Evolutionary conservation across 2,888 invertebrate species (phyloP), one percentile per base, ranked within the genome.

Genomic region (Dasysyrphus albostriatus): DNA sequence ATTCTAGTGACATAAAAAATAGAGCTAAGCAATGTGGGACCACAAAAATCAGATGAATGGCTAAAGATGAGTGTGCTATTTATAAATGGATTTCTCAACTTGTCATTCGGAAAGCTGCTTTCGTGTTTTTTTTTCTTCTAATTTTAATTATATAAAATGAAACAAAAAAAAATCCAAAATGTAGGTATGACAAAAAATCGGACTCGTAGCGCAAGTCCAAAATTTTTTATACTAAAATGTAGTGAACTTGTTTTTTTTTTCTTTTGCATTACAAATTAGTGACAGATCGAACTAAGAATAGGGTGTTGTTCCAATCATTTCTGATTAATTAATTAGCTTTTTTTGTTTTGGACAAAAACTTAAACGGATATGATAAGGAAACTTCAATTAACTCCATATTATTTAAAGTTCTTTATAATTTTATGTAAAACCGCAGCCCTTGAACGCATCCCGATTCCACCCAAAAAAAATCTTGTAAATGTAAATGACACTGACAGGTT

Each of bases 161-260:
- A 24, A 16, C 9, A 16, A 51, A 29, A 49, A 72, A 79, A 75
- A 14, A 0, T 19, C 51, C 32, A 80, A 58, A 61, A 51, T 56
- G 69, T 39, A 34, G 49, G 34, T 39, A 34, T 67, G 34, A 49
- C 34, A n/a, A 69, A 83, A n/a, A 58, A 59, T 67, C 14, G 14
- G 16, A 42, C 49, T 72, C 76, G 69, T 49, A 34, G 85, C 85
- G 85, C 85, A 85, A 85, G 82, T 78, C 74, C 82, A 82, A 77
- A 85, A 51, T 63, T 19, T 74, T 56, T 85, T 63, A 67, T 76
- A 70, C 58, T 14, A 69, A 54, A 56, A 39, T 63, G 34, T 74
- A 10, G 32, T 51, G 32, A 4, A n/a, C 6, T 44, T 44, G 12
- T 63, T 29, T 77, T 49, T 61, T n/a, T 29, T 16, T 16, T 16